Percentiles rank a stretch among this genome's conserved stretches.
These are phyloP conservation scores for Mallotus villosus DNA, from an alignment of 2,797 vertebrate species.

Conservation along the genomic window DNA sequence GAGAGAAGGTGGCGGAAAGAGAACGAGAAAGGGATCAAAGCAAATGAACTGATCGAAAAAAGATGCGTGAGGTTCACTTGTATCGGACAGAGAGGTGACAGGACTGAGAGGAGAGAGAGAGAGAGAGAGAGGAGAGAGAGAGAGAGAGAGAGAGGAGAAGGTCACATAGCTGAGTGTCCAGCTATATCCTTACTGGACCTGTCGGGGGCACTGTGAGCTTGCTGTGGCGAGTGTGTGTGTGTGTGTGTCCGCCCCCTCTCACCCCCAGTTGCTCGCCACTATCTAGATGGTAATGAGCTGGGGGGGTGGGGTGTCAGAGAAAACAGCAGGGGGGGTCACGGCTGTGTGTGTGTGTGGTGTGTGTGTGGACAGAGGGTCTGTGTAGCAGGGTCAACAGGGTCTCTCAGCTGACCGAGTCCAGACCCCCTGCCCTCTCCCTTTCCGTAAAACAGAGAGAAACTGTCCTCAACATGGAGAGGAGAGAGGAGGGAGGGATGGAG, in stretches of 20 bases:
- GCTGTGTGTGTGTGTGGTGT: slow-evolving; percentile 44
- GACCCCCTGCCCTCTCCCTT: slow-evolving; percentile 31
- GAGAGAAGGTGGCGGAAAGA: background rate
- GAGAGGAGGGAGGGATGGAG: too few relatives aligned
- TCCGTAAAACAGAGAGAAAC: background rate
- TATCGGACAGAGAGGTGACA: background rate
- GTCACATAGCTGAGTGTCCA: slow-evolving; percentile 26
- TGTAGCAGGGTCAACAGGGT: slow-evolving; percentile 74
- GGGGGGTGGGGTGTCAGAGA: slow-evolving; percentile 7
- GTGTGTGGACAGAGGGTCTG: slow-evolving; percentile 77
- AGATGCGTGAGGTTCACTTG: background rate
- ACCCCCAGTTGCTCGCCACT: slow-evolving; percentile 27
- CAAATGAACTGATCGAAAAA: background rate
- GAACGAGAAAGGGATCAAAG: background rate
- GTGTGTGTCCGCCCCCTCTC: too few relatives aligned
- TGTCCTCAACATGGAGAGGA: background rate
- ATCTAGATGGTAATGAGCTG: slow-evolving; percentile 77
- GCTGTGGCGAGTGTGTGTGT: too few relatives aligned
- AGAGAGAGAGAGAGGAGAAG: background rate
- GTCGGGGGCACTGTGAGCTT: slow-evolving; percentile 34
- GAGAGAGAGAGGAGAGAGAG: slow-evolving; percentile 7
- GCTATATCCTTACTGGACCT: slow-evolving; percentile 46
- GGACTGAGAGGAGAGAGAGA: background rate
- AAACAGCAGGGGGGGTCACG: background rate
- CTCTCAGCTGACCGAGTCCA: slow-evolving; percentile 72